Evolutionary conservation across 1,140 invertebrate species (phyloP).

Genomic region (Gyrodactylus salaris): DNA sequence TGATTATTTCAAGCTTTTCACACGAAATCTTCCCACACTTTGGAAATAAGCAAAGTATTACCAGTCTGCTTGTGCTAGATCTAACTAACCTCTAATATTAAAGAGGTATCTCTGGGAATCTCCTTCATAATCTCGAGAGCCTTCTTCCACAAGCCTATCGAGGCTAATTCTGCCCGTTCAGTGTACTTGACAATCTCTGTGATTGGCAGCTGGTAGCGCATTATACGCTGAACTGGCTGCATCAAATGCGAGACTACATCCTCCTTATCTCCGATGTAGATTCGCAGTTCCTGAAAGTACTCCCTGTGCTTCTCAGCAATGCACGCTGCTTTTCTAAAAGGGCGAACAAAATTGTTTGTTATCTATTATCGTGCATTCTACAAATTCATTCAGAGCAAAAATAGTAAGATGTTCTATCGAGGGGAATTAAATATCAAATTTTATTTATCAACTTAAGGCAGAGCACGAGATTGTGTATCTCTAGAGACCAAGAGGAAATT

Average conservation of each 20-base stretch:
- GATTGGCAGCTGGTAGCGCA: constrained; percentile 4
- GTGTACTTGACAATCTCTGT: neutral
- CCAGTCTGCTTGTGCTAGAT: too few species aligned
- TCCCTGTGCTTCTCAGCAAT: constrained; percentile 2
- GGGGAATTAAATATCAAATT: too few species aligned
- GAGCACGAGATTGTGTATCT: too few species aligned
- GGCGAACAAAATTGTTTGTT: too few species aligned
- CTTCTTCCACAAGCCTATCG: neutral
- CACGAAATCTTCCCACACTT: too few species aligned
- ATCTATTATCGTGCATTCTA: too few species aligned
- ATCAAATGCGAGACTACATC: constrained; percentile 5
- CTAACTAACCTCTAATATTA: neutral
- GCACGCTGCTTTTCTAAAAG: neutral
- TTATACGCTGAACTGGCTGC: constrained; percentile 2
- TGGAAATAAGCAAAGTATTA: too few species aligned
- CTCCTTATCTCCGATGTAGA: constrained; percentile 1
- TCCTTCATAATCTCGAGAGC: neutral
- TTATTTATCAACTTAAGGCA: too few species aligned
- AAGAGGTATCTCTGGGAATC: neutral
- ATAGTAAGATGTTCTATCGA: too few species aligned
- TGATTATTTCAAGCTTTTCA: too few species aligned
- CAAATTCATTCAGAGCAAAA: too few species aligned
- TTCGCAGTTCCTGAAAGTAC: neutral
- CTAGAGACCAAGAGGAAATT: too few species aligned
- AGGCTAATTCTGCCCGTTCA: neutral